Percentiles rank a stretch among this genome's conserved stretches.
phyloP scores from a whole-genome alignment of 35 echinoderm and acorn worm species.

The Patiria miniata region DNA sequence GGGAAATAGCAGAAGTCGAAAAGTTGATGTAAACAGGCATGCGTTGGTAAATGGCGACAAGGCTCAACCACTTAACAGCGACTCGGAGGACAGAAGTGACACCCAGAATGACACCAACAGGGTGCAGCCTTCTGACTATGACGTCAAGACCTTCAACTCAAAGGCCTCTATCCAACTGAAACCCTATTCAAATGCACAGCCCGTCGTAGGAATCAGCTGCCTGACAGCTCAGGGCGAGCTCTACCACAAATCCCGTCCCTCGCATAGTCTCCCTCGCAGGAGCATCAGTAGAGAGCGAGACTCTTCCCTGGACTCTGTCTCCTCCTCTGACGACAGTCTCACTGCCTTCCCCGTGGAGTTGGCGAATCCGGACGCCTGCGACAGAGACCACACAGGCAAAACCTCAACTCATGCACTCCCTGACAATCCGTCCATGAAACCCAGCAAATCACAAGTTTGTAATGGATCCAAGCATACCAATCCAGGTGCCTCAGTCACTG shows the following conservation, averaged over 20 bases:
- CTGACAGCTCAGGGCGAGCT: conserved; percentile 66
- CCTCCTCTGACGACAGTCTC: conserved; percentile 91
- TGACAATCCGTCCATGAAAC: not conserved
- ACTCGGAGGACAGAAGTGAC: not conserved
- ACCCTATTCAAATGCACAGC: conserved; percentile 24
- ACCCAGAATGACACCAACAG: not conserved
- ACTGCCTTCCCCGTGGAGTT: conserved; percentile 71
- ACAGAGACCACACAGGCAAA: not conserved
- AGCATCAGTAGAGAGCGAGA: conserved; percentile 28
- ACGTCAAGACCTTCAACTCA: not conserved
- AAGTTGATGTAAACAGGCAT: not conserved
- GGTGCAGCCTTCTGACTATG: not conserved
- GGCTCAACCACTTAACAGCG: not conserved
- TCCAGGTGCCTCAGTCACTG: no score
- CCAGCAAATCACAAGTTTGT: no score
- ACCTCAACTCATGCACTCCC: not conserved
- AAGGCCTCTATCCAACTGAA: not conserved
- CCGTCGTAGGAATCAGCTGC: conserved; percentile 60
- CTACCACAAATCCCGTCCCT: conserved; percentile 37
- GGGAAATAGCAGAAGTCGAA: not conserved
- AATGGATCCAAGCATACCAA: no score
- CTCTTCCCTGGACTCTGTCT: conserved; percentile 78
- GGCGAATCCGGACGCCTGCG: not conserved
- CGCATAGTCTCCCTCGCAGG: not conserved
- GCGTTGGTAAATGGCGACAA: not conserved